Conservation (phyloP, 2,888 invertebrate species). For the Dicyrtomina minuta region DNA sequence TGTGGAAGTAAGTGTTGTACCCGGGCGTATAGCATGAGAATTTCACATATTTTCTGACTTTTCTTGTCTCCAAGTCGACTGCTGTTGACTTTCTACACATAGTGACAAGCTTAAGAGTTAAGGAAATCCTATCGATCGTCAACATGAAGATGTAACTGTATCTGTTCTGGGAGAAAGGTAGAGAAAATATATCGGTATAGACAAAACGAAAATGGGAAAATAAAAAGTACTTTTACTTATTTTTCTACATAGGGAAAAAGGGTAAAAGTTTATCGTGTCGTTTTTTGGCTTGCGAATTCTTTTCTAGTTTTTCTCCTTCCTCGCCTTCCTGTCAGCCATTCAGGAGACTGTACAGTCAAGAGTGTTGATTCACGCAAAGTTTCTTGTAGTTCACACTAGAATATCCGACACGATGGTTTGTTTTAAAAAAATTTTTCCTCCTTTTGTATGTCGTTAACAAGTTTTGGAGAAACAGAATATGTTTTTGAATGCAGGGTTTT, state of each 20-base stretch:
- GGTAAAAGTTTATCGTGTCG: not conserved
- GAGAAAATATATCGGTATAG: slow-evolving; percentile 3
- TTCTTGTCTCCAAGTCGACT: slow-evolving; percentile 6
- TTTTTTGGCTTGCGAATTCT: slow-evolving; percentile 2
- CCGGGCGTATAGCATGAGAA: not conserved
- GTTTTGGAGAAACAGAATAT: not conserved
- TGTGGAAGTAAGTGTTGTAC: too few relatives aligned
- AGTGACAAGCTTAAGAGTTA: slow-evolving; percentile 6
- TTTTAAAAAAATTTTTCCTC: not conserved
- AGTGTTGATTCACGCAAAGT: too few relatives aligned
- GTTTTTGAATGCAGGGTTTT: not conserved
- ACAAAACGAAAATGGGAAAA: slow-evolving; percentile 14
- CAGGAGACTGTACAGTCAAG: not conserved
- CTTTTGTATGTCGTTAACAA: not conserved
- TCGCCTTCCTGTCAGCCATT: not conserved
- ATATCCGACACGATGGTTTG: too few relatives aligned
- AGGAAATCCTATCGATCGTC: slow-evolving; percentile 21
- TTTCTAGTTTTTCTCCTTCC: not conserved
- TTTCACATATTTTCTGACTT: slow-evolving; percentile 22
- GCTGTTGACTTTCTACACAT: not conserved
- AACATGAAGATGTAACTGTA: slow-evolving; percentile 9
- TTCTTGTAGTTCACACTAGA: too few relatives aligned
- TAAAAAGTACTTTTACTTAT: too few relatives aligned
- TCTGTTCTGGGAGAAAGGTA: not conserved
- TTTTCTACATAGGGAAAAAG: slow-evolving; percentile 5